phyloP scores from a whole-genome alignment of 2,888 invertebrate genomes.

The Molorchus minor region DNA sequence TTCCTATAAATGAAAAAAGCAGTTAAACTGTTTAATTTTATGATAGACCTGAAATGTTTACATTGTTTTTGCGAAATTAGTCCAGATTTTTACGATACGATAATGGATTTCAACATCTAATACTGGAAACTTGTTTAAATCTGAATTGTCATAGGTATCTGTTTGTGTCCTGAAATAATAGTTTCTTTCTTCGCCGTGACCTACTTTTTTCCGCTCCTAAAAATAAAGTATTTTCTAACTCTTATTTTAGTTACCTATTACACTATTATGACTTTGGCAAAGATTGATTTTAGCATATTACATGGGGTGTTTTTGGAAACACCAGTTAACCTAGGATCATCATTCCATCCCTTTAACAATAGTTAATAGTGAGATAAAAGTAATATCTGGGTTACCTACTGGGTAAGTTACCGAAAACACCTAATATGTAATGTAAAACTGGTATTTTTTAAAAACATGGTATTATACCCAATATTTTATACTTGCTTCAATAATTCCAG shows the following conservation, averaged over 20 bases:
- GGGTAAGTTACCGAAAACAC: too few relatives aligned
- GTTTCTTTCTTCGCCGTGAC: slow-evolving; percentile 48
- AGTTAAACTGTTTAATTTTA: background rate
- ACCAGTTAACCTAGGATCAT: too few relatives aligned
- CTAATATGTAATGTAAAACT: too few relatives aligned
- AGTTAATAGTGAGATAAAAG: too few relatives aligned
- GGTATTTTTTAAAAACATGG: too few relatives aligned
- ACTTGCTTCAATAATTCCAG: too few relatives aligned
- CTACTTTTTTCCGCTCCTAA: slow-evolving; percentile 54
- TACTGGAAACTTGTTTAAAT: slow-evolving; percentile 30
- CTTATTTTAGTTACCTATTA: too few relatives aligned
- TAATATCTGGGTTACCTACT: too few relatives aligned
- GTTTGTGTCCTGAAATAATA: slow-evolving; percentile 46
- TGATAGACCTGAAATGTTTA: slow-evolving; percentile 47
- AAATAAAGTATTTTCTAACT: slow-evolving; percentile 49
- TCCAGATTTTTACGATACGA: slow-evolving; percentile 59
- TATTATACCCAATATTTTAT: too few relatives aligned
- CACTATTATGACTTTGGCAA: background rate
- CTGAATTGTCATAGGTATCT: slow-evolving; percentile 41
- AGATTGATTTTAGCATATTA: too few relatives aligned
- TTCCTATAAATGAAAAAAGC: slow-evolving; percentile 45
- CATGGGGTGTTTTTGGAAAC: too few relatives aligned
- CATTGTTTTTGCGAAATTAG: slow-evolving; percentile 71
- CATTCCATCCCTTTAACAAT: too few relatives aligned
- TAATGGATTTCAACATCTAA: slow-evolving; percentile 37